Conservation (phyloP, 2,113 vertebrate genomes). For the Triplophysa dalaica region DNA sequence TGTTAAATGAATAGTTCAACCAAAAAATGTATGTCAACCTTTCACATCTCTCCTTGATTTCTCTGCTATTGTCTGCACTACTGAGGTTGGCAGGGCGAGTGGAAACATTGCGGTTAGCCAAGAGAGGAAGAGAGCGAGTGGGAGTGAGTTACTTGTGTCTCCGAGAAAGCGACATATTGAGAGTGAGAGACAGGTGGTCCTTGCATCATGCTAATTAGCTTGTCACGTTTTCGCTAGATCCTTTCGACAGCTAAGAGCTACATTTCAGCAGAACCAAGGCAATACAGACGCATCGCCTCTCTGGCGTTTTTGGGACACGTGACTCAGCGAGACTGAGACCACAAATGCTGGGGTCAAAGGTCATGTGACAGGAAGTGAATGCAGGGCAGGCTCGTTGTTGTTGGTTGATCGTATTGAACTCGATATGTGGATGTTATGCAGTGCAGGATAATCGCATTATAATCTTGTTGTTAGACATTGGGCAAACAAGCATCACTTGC, state of each 20-base stretch:
- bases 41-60: not conserved
- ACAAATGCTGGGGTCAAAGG: constrained; percentile 36
- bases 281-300: not conserved
- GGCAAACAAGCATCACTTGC: too few relatives aligned
- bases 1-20: too few relatives aligned
- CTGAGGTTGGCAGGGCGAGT: constrained; percentile 34
- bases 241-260: not conserved
- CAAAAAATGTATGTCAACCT: not conserved
- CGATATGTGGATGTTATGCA: not conserved
- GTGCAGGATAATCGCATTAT: not conserved
- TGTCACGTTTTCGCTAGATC: not conserved
- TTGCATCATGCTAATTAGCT: not conserved
- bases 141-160: constrained; percentile 12
- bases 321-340: constrained; percentile 7
- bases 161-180: constrained; percentile 4
- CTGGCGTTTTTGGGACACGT: constrained; percentile 15
- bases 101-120: constrained; percentile 43
- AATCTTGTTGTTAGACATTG: not conserved
- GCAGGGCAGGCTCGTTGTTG: constrained; percentile 1
- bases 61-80: not conserved
- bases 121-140: constrained; percentile 27
- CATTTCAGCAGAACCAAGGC: not conserved
- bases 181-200: not conserved
- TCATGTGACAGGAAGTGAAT: constrained; percentile 58
- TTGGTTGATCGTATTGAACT: not conserved